Base-by-base conservation (phyloP, 2,888 invertebrate genomes). In the Drosophila histrio region DNA sequence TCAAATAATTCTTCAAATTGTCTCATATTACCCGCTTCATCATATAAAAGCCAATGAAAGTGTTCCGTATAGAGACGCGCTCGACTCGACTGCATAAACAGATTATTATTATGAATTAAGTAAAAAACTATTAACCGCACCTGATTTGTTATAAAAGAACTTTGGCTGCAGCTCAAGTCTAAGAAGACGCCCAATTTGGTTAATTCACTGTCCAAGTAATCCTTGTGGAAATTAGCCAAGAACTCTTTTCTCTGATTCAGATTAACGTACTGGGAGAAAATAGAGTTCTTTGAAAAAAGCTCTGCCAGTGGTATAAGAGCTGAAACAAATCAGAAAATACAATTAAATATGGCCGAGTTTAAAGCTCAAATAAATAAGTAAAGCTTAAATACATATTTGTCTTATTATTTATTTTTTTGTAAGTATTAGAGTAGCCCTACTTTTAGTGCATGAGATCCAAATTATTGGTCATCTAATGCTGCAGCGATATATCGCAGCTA, bases 21-120 rank as follows among this genome's bases (percentile, higher is more conserved):
- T 1, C 36, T 47, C 22, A 80, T 47, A 39, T 87, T 82, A 0
- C 72, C 67, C 0, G 15, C 0, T 2, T 69, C 57, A 53, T 89
- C 90, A 36, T 87, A 79, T 5, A 91, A 65, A 2, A 91, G 47
- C 91, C 91, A 91, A 38, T 88, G 79, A 24, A 79, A 68, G 9
- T 77, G 75, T 2, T 77, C 72, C 11, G 72, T 80, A 28, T 83
- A 91, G 1, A 88, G 59, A 6, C 77, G 78, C 0, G 67, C 58
- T 0, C 52, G 69, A 57, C 89, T 90, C 0, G 88, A 77, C 91
- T 91, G 32, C 1, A 52, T 13, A n/a, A 32, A 19, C 1, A 5
- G 4, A 7, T 11, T 13, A 0, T 15, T 1, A 36, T 1, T 19
- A 11, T 11, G 13, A 26, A 8, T 13, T 2, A 4, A n/a, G 15